Percentiles rank a stretch among this genome's conserved stretches.
Evolutionary conservation across 2,113 vertebrate genomes (phyloP).

Genomic region (Gnathochromis pfefferi): DNA sequence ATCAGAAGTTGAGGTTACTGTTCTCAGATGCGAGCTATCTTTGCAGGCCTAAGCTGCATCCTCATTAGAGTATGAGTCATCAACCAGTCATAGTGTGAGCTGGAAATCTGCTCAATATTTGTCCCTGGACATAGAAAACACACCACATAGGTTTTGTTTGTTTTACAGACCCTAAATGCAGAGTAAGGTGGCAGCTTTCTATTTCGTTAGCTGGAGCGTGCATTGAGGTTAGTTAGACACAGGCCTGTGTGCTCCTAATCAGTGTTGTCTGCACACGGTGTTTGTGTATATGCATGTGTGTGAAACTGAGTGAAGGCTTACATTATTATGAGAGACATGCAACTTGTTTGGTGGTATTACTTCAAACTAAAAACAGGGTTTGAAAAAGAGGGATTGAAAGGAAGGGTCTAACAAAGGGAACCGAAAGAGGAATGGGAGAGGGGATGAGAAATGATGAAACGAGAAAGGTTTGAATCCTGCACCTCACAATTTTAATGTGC

Average conservation of each 20-base stretch:
- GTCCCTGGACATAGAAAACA: not conserved
- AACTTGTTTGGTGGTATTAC: not conserved
- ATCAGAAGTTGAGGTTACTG: not conserved
- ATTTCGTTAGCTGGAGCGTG: not conserved
- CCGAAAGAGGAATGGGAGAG: not conserved
- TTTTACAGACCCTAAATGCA: not conserved
- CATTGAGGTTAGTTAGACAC: not conserved
- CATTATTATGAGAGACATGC: not conserved
- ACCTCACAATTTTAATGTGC: not conserved
- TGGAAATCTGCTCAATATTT: not conserved
- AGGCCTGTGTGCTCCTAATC: not conserved
- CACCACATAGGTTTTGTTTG: not conserved
- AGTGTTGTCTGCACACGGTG: not conserved
- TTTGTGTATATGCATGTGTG: not conserved
- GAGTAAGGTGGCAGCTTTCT: not conserved
- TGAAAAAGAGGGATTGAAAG: not conserved
- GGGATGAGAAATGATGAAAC: not conserved
- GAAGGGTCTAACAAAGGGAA: not conserved
- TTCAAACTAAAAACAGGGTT: not conserved
- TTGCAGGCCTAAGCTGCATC: not conserved
- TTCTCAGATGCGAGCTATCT: not conserved
- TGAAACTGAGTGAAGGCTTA: not conserved
- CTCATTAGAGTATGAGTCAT: slow-evolving; percentile 18
- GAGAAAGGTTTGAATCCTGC: not conserved
- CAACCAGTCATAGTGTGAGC: not conserved